Evolutionary conservation across 2,113 vertebrate genomes (phyloP), one percentile per base, ranked within the genome.

Genomic region (Stegastes partitus): DNA sequence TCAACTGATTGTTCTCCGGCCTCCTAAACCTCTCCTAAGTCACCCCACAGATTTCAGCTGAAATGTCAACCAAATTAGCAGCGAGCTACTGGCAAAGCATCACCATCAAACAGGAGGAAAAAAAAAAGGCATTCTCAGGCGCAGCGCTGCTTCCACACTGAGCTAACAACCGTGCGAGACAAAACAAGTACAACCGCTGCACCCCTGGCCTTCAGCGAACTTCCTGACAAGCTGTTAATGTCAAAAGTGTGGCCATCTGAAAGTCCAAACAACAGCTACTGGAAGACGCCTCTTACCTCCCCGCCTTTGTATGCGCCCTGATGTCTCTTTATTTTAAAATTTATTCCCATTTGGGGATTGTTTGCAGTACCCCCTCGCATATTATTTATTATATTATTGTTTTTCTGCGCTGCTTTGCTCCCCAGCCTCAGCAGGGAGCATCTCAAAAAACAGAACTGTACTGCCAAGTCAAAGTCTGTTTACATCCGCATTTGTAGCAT

Each of bases 1-100:
- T 90, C 75, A 83, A 73, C 77, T 84, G 81, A 87, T 88, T 86
- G 81, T 83, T 82, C 78, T 83, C 45, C 68, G 39, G 61, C 53
- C 63, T 68, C 45, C 55, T 23, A 53, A 84, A 68, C 76, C n/a
- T 1, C 45, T 74, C 57, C 54, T 22, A 22, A 81, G 70, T 78
- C 74, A 62, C 70, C 75, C 49, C 54, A 54, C 70, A 69, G 64
- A 82, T 55, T 53, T 78, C 3, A 18, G 53, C 58, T 58, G 51
- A 90, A 92, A 92, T 90, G 83, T 89, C 91, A 90, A 74, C 64
- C 85, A 89, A 84, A 90, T 91, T 92, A 89, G 65, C 44, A 65
- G 53, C 73, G 55, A 58, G 34, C 55, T 64, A 84, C 80, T 82
- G 68, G 75, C 8, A 21, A n/a, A 76, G 63, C 63, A 51, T 79